Evolutionary conservation across 2,888 invertebrate genomes (phyloP), one percentile per base, ranked within the genome.

Genomic region (Drosophila putrida): DNA sequence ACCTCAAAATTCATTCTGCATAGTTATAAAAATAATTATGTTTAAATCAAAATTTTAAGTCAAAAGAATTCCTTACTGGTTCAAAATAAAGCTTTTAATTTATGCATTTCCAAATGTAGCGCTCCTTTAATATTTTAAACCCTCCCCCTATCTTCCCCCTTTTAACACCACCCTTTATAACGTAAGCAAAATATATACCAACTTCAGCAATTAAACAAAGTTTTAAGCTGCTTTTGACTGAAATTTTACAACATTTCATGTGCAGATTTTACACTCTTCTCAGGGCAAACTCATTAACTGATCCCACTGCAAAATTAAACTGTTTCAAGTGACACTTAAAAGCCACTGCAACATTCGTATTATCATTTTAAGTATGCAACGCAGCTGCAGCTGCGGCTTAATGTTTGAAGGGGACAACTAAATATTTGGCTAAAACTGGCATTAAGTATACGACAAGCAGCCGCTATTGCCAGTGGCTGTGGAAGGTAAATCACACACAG

Each of bases 381-480:
- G 51, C 50, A 50, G 50, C 9, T 27, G 36, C 38, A 51, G 27
- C 9, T 27, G 36, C 38, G 38, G 27, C 36, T 51, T 36, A 51
- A 36, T 13, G 47, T n/a, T 38, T 51, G 38, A 51, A 13, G 28
- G 39, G 43, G 8, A 43, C 50, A 46, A 28, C 41, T 64, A 49
- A 67, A 54, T 63, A 68, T 68, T 63, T 68, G 50, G 55, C 25
- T 39, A 41, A 49, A 41, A n/a, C 67, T 28, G 47, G 69, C 35
- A 49, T 49, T 54, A 51, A 38, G 63, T 9, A 39, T 4, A 13
- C 13, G 13, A 36, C 8, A 28, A 28, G 27, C 15, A 33, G 28
- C 9, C 4, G 49, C 25, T 13, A 20, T 0, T 6, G 31, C 31
- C 9, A 31, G 9, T 31, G 31, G 8, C 20, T 11, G 33, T 15